Evolutionary conservation across 2,888 invertebrate genomes (phyloP).

Genomic region (Parnassius mnemosyne): DNA sequence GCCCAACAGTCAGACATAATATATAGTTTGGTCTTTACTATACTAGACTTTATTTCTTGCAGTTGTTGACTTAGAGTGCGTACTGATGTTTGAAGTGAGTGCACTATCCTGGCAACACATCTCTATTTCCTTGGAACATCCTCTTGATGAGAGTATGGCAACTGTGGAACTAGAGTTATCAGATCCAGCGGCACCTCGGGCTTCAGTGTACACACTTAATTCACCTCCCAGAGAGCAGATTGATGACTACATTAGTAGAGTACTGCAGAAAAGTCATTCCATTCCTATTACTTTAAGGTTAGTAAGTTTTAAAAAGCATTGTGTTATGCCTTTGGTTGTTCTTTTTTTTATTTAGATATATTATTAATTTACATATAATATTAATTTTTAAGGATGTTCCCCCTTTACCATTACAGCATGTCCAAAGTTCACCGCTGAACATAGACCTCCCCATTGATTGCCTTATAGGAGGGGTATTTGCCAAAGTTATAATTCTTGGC

Average conservation of each 20-base stretch:
- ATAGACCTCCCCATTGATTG: too few species aligned
- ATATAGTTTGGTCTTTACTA: too few species aligned
- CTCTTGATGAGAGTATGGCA: conserved; percentile 94
- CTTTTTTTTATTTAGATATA: too few species aligned
- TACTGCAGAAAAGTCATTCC: conserved; percentile 94
- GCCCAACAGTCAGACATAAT: too few species aligned
- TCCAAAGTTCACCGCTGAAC: too few species aligned
- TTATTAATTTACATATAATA: too few species aligned
- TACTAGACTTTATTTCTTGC: background rate
- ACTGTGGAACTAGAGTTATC: conserved; percentile 93
- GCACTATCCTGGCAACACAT: conserved; percentile 94
- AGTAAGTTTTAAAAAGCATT: background rate
- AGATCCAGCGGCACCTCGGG: conserved; percentile 89
- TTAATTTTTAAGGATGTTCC: too few species aligned
- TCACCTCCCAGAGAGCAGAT: conserved; percentile 63
- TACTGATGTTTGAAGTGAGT: conserved; percentile 95
- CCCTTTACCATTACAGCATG: too few species aligned
- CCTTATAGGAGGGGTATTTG: too few species aligned
- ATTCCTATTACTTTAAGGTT: conserved; percentile 94
- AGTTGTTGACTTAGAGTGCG: conserved; percentile 83
- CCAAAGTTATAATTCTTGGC: too few species aligned
- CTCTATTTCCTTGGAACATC: conserved; percentile 95
- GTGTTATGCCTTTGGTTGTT: too few species aligned
- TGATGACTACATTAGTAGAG: conserved; percentile 71
- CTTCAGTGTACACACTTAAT: conserved; percentile 85